These are phyloP conservation scores for Ptychoptera contaminata DNA, from an alignment of 2,888 invertebrate genomes.

Conservation along the genomic window DNA sequence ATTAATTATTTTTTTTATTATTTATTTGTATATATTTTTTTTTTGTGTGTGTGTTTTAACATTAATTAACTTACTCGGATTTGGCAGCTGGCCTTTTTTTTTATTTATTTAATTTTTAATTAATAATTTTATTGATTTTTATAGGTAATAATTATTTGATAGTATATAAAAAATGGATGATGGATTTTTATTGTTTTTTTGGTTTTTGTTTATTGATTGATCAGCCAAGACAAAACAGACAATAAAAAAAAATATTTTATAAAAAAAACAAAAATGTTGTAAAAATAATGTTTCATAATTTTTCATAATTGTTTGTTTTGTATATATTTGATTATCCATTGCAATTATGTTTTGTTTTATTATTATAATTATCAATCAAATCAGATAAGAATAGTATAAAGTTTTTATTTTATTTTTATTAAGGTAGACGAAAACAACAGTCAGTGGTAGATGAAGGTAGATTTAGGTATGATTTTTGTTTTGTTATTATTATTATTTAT, in stretches of 20 bases:
- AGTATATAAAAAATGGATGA: not conserved
- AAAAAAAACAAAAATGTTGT: too few relatives aligned
- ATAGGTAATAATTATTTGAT: slow-evolving; percentile 1
- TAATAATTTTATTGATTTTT: slow-evolving; percentile 19
- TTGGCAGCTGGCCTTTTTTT: slow-evolving; percentile 6
- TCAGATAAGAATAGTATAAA: too few relatives aligned
- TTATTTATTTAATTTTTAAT: slow-evolving; percentile 9
- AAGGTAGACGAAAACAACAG: not conserved
- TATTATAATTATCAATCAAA: too few relatives aligned
- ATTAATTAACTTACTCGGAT: slow-evolving; percentile 5
- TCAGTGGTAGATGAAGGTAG: not conserved
- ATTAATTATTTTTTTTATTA: too few relatives aligned
- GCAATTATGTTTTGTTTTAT: not conserved
- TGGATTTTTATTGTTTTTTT: not conserved
- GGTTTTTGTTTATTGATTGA: too few relatives aligned
- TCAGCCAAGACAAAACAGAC: too few relatives aligned
- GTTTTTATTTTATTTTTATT: not conserved
- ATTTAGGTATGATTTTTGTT: not conserved
- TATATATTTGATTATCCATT: not conserved
- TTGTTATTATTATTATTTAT: slow-evolving; percentile 3
- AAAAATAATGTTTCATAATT: too few relatives aligned
- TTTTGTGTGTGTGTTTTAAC: too few relatives aligned
- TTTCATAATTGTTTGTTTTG: too few relatives aligned
- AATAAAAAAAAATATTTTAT: not conserved
- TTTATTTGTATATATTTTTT: too few relatives aligned